A percentile compares a stretch with the other conserved stretches of the same genome.
Evolutionary conservation across 2,113 vertebrate species (phyloP).

Genomic region (Cheirogaleus medius): DNA sequence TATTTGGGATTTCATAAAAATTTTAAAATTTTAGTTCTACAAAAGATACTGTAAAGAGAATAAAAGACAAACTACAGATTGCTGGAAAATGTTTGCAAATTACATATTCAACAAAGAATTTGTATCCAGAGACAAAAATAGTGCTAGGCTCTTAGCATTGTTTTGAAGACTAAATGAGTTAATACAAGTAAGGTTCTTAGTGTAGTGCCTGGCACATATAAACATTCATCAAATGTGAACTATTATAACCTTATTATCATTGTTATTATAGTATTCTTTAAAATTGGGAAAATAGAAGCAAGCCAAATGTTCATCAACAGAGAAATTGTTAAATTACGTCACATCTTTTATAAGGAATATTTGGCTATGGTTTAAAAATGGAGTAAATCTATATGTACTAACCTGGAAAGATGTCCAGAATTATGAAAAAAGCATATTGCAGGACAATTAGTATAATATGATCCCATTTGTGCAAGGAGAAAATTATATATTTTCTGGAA

Average conservation of each 20-base stretch:
- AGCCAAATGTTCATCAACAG: background rate
- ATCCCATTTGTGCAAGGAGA: background rate
- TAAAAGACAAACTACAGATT: background rate
- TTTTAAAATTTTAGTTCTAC: background rate
- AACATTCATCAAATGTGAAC: background rate
- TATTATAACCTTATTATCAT: background rate
- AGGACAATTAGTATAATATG: background rate
- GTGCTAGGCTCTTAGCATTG: background rate
- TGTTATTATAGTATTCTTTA: background rate
- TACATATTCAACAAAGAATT: background rate
- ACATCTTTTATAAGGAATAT: background rate
- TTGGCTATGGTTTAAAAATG: background rate
- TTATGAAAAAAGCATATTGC: background rate
- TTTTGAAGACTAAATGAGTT: background rate
- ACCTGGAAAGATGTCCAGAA: background rate
- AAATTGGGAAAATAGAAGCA: background rate
- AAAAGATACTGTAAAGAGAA: background rate
- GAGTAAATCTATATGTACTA: background rate
- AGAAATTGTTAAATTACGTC: background rate
- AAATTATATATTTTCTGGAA: constrained; percentile 18
- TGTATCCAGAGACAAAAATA: background rate
- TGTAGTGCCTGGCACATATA: background rate
- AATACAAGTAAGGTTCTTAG: background rate
- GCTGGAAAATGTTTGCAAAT: constrained; percentile 18
- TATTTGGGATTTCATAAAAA: background rate